Percentiles rank a stretch among this genome's conserved stretches.
phyloP scores from a whole-genome alignment of 2,888 invertebrate species.

The Epirrhoe tristata region DNA sequence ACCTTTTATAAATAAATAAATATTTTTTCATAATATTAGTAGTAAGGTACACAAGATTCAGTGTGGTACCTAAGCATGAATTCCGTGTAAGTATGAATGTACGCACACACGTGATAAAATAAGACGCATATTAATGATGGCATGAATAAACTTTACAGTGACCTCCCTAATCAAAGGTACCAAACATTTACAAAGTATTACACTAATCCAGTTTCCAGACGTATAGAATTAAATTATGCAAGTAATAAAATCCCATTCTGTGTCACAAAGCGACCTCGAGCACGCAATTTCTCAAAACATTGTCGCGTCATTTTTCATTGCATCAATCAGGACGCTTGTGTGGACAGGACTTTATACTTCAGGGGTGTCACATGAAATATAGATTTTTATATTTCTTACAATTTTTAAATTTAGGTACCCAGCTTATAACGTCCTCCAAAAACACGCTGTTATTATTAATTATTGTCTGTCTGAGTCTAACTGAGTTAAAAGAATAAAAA shows the following conservation, averaged over 20 bases:
- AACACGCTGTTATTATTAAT: too few species aligned
- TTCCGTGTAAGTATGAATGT: not conserved
- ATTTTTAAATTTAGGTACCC: too few species aligned
- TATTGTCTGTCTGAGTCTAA: too few species aligned
- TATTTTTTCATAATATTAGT: too few species aligned
- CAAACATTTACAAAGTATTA: slow-evolving; percentile 59
- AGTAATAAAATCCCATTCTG: slow-evolving; percentile 79
- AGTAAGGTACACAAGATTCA: slow-evolving; percentile 24
- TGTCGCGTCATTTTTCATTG: slow-evolving; percentile 84
- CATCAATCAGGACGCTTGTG: slow-evolving; percentile 79
- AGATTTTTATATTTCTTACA: not conserved
- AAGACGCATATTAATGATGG: slow-evolving; percentile 76
- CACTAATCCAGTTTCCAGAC: slow-evolving; percentile 65
- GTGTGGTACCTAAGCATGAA: too few species aligned
- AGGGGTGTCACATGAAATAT: slow-evolving; percentile 63
- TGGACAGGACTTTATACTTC: slow-evolving; percentile 51
- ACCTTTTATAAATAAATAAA: too few species aligned
- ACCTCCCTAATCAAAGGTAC: slow-evolving; percentile 70
- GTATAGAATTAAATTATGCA: slow-evolving; percentile 76
- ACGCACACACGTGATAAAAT: slow-evolving; percentile 52
- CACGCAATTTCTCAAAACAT: slow-evolving; percentile 82
- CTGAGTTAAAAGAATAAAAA: too few species aligned
- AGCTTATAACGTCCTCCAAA: too few species aligned
- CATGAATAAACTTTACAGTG: slow-evolving; percentile 58
- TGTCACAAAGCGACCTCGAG: slow-evolving; percentile 66